These are phyloP conservation scores for Drosophila nannoptera DNA, from an alignment of 1,140 invertebrate species.

Conservation along the genomic window DNA sequence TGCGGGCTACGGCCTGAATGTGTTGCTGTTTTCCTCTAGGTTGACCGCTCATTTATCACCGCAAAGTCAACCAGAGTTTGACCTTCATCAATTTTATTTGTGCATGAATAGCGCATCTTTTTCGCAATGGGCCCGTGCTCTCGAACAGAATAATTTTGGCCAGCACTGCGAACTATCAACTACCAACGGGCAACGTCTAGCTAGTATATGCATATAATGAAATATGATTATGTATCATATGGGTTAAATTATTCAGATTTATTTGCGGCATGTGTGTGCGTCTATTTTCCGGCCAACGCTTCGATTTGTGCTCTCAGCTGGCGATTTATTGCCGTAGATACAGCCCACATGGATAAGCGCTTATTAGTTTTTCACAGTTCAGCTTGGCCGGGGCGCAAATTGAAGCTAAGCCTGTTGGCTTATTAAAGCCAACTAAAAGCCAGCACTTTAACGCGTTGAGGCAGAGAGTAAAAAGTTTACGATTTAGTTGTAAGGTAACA, in stretches of 20 bases:
- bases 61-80: slow-evolving; percentile 63
- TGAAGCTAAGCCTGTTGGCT: slow-evolving; percentile 2
- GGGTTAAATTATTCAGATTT: slow-evolving; percentile 41
- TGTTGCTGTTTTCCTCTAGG: slow-evolving; percentile 34
- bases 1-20: background rate
- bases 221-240: slow-evolving; percentile 47
- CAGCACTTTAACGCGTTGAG: slow-evolving; percentile 12
- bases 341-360: background rate
- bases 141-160: slow-evolving; percentile 29
- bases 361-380: slow-evolving; percentile 1
- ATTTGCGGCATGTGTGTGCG: slow-evolving; percentile 15
- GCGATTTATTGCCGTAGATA: background rate
- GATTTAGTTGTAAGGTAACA: slow-evolving; percentile 43
- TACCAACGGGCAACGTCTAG: slow-evolving; percentile 6
- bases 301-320: background rate
- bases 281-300: background rate
- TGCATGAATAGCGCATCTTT: slow-evolving; percentile 57
- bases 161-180: background rate
- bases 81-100: slow-evolving; percentile 63
- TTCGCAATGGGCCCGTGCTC: slow-evolving; percentile 28
- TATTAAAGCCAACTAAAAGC: slow-evolving; percentile 7
- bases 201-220: slow-evolving; percentile 7
- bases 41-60: slow-evolving; percentile 66
- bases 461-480: slow-evolving; percentile 50
- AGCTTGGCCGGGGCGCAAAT: slow-evolving; percentile 1